Evolutionary conservation across 2,888 invertebrate species (phyloP).

Genomic region (Resseliella maxima): DNA sequence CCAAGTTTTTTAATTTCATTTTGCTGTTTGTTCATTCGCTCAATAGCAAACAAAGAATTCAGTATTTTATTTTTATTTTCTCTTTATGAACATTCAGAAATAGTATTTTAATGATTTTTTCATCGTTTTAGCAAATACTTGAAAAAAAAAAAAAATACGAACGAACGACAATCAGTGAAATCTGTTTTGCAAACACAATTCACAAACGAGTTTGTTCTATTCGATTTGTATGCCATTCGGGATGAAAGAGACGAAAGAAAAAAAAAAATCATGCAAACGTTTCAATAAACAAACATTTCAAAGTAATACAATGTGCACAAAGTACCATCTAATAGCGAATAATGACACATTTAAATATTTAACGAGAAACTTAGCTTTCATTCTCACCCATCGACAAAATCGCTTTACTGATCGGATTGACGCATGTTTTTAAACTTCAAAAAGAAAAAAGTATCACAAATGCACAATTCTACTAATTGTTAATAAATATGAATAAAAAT

Average conservation of each 20-base stretch:
- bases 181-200: not conserved
- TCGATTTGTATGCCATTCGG: not conserved
- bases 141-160: not conserved
- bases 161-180: constrained; percentile 8
- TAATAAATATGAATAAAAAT: no score
- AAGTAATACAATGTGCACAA: not conserved
- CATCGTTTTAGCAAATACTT: not conserved
- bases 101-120: constrained; percentile 23
- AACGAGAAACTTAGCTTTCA: not conserved
- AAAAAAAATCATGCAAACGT: not conserved
- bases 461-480: no score
- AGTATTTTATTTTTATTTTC: not conserved
- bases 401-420: not conserved
- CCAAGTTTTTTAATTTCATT: not conserved
- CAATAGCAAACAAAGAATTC: not conserved
- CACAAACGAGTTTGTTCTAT: not conserved
- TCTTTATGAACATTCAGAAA: not conserved
- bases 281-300: not conserved
- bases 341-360: constrained; percentile 21
- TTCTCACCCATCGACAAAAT: not conserved
- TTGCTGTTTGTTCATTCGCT: not conserved
- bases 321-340: constrained; percentile 9
- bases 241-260: not conserved
- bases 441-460: no score
- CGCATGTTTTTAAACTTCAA: not conserved